Conservation (phyloP, 2,888 invertebrate species). For the Aspidapion aeneum region DNA sequence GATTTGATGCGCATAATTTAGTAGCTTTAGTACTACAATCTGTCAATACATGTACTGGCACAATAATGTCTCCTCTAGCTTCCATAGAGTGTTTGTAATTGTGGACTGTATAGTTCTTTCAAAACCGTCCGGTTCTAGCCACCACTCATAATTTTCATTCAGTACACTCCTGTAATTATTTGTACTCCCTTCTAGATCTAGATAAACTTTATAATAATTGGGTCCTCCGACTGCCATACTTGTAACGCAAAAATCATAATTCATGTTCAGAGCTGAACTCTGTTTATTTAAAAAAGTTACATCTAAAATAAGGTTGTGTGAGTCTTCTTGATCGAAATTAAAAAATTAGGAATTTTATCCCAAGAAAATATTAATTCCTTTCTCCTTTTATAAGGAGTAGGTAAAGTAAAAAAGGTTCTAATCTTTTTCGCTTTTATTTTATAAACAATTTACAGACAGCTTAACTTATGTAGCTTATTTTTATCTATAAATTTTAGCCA, state of each 20-base stretch:
- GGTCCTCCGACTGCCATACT: constrained; percentile 42
- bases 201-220: constrained; percentile 31
- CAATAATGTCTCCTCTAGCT: constrained; percentile 36
- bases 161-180: constrained; percentile 30
- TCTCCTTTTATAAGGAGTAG: no score
- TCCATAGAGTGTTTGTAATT: constrained; percentile 40
- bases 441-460: no score
- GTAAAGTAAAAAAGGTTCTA: no score
- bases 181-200: constrained; percentile 17
- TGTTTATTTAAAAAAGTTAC: constrained; percentile 33
- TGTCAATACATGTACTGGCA: constrained; percentile 38
- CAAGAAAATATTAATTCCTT: no score
- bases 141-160: constrained; percentile 33
- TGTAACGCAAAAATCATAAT: constrained; percentile 40
- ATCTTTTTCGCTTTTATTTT: no score
- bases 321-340: no score
- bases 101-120: constrained; percentile 38
- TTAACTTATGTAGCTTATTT: no score
- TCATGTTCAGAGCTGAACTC: constrained; percentile 20
- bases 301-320: constrained; percentile 40
- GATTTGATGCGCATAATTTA: constrained; percentile 37
- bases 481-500: no score
- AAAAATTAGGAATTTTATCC: no score
- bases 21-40: constrained; percentile 40
- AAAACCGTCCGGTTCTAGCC: constrained; percentile 36